phyloP scores from a whole-genome alignment of 2,888 invertebrate genomes.

The Coleophora flavipennella region DNA sequence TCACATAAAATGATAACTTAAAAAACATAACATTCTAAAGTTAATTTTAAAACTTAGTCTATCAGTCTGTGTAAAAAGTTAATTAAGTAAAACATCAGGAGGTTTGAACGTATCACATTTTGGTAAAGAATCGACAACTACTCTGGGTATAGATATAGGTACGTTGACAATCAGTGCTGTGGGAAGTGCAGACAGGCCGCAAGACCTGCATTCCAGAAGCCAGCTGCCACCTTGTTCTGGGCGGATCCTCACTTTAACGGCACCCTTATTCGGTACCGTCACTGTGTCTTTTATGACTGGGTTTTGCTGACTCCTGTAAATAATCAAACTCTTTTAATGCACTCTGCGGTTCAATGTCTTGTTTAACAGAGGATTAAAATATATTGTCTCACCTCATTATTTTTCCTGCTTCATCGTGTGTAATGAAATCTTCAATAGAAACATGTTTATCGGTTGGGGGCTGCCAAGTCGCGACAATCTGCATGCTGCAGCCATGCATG shows the following conservation, averaged over 20 bases:
- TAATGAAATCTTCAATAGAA: slow-evolving; percentile 43
- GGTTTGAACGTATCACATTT: slow-evolving; percentile 66
- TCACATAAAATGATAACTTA: background rate
- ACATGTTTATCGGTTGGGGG: slow-evolving; percentile 42
- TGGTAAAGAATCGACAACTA: slow-evolving; percentile 55
- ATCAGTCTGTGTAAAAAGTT: slow-evolving; percentile 19
- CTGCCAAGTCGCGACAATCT: slow-evolving; percentile 57
- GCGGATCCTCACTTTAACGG: slow-evolving; percentile 65
- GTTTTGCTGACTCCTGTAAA: slow-evolving; percentile 58
- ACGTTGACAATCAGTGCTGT: slow-evolving; percentile 62
- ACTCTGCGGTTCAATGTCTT: too few species aligned
- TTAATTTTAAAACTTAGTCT: slow-evolving; percentile 12
- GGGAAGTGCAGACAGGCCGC: slow-evolving; percentile 49
- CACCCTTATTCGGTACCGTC: slow-evolving; percentile 76
- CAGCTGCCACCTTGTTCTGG: slow-evolving; percentile 69
- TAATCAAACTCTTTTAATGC: background rate
- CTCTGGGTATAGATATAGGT: slow-evolving; percentile 49
- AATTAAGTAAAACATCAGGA: slow-evolving; percentile 58
- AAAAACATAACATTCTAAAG: too few species aligned
- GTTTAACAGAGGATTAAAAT: too few species aligned
- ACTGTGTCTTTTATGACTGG: slow-evolving; percentile 76
- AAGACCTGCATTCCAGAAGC: slow-evolving; percentile 60
- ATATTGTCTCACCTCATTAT: slow-evolving; percentile 39
- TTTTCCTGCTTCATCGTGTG: slow-evolving; percentile 38
- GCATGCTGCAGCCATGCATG: slow-evolving; percentile 71